A percentile compares a stretch with the other conserved stretches of the same genome.
These are phyloP conservation scores for Venturia canescens DNA, from an alignment of 1,140 invertebrate genomes.

Conservation along the genomic window DNA sequence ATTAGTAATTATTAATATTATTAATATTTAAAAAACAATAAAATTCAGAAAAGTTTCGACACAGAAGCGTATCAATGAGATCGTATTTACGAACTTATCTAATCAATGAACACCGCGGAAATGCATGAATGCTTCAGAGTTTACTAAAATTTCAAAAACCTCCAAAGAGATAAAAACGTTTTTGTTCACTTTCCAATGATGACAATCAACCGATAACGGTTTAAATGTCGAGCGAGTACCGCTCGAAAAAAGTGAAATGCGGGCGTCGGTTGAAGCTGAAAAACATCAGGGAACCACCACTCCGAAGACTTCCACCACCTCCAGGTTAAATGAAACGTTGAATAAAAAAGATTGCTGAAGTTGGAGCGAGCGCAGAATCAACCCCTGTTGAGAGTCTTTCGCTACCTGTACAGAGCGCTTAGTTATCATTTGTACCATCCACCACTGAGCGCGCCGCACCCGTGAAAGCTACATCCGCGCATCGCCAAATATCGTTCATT, in stretches of 20 bases:
- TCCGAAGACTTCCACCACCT: slow-evolving; percentile 5
- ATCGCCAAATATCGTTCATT: slow-evolving; percentile 65
- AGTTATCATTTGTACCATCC: slow-evolving; percentile 52
- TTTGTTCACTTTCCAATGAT: no score
- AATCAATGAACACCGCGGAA: no score
- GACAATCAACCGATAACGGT: neutral
- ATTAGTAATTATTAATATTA: no score
- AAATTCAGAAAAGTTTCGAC: no score
- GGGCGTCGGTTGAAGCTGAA: neutral
- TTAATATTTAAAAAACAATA: no score
- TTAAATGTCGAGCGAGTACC: neutral
- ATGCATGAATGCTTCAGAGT: no score
- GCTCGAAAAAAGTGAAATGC: neutral
- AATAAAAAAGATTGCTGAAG: neutral
- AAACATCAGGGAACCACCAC: neutral
- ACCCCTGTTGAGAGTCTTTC: slow-evolving; percentile 42
- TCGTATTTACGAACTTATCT: no score
- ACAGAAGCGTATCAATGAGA: no score
- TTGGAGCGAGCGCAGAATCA: slow-evolving; percentile 30
- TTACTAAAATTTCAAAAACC: no score
- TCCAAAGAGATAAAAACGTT: no score
- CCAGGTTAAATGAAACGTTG: neutral
- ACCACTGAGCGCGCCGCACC: slow-evolving; percentile 65
- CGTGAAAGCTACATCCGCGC: slow-evolving; percentile 65
- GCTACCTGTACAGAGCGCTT: slow-evolving; percentile 51